Conservation (phyloP, 2,113 vertebrate species). For the Apodemus sylvaticus region DNA sequence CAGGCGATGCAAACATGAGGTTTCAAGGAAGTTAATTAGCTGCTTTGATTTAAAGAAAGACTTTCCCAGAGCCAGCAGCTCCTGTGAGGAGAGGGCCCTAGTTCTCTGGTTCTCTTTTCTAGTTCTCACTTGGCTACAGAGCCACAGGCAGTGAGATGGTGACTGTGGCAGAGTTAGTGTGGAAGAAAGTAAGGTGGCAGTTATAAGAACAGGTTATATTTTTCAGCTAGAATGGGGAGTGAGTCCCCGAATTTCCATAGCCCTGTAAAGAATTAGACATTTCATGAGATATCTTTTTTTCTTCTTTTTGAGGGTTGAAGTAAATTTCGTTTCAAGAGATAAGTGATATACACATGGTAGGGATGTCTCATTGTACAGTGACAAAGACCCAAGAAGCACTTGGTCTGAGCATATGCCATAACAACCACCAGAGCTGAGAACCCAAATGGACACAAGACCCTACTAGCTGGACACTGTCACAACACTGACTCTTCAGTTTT, state of each 20-base stretch:
- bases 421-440: not conserved
- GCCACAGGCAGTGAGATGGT: not conserved
- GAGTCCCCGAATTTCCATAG: slow-evolving; percentile 7
- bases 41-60: slow-evolving; percentile 61
- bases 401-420: not conserved
- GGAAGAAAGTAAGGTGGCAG: not conserved
- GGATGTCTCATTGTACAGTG: slow-evolving; percentile 12
- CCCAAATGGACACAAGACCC: not conserved
- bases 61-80: slow-evolving; percentile 5
- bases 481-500: not conserved
- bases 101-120: not conserved
- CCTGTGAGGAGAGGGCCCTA: not conserved
- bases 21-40: slow-evolving; percentile 55
- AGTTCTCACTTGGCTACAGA: not conserved
- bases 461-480: not conserved
- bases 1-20: not conserved
- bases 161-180: not conserved
- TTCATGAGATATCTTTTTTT: not conserved
- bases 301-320: not conserved
- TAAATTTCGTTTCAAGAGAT: slow-evolving; percentile 49
- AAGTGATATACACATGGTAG: not conserved
- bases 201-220: not conserved
- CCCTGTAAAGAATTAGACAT: slow-evolving; percentile 19
- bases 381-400: not conserved
- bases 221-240: not conserved